These are phyloP conservation scores for Archegozetes longisetosus DNA, from an alignment of 1,140 invertebrate genomes.

Conservation along the genomic window DNA sequence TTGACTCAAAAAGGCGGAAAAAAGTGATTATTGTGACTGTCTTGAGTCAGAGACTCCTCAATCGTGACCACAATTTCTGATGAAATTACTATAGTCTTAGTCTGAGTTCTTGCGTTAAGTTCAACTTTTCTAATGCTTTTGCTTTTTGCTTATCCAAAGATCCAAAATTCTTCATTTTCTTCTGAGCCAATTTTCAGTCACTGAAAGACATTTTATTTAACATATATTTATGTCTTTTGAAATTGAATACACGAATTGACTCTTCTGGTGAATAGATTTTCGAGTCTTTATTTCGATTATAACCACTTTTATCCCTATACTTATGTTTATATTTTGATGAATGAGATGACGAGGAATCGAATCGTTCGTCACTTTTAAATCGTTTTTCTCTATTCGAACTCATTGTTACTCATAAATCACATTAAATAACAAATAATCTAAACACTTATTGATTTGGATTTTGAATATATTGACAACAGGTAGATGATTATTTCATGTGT, in stretches of 20 bases:
- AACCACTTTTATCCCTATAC: too few species aligned
- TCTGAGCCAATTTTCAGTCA: constrained; percentile 40
- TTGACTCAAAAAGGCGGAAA: too few species aligned
- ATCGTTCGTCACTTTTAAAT: not conserved
- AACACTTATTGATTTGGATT: too few species aligned
- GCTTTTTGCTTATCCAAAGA: constrained; percentile 85
- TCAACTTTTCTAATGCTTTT: constrained; percentile 60
- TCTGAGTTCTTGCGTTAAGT: constrained; percentile 57
- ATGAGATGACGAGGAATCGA: not conserved
- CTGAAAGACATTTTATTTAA: constrained; percentile 46
- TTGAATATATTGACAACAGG: too few species aligned
- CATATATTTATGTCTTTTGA: constrained; percentile 27
- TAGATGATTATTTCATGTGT: too few species aligned
- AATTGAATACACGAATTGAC: not conserved
- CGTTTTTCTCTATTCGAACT: not conserved
- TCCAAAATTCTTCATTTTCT: constrained; percentile 60
- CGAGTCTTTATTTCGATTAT: not conserved
- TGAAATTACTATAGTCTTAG: too few species aligned
- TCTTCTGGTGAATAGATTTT: not conserved
- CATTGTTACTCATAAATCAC: too few species aligned
- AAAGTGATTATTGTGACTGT: too few species aligned
- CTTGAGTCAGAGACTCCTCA: too few species aligned
- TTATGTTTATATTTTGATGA: not conserved
- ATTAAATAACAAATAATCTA: too few species aligned
- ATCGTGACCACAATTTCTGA: too few species aligned